Evolutionary conservation across 1,140 invertebrate genomes (phyloP).

Genomic region (Calliopsis andreniformis): DNA sequence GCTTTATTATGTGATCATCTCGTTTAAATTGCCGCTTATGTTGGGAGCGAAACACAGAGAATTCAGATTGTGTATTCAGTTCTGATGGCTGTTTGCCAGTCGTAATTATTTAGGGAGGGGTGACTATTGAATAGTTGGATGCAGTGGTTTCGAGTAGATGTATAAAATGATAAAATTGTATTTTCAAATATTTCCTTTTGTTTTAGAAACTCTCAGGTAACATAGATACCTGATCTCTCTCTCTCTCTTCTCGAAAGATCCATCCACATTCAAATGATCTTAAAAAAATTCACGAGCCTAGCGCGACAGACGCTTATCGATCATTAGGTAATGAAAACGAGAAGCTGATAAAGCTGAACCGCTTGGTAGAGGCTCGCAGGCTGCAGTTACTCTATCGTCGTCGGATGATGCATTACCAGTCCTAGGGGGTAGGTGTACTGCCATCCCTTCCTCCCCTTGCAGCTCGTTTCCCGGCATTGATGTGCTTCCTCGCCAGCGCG

Average conservation of each 20-base stretch:
- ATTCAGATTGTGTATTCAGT: background rate
- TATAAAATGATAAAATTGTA: too few species aligned
- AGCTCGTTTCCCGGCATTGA: conserved; percentile 49
- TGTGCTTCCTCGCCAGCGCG: conserved; percentile 54
- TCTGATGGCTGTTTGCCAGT: too few species aligned
- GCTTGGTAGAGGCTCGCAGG: background rate
- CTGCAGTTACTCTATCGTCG: conserved; percentile 49
- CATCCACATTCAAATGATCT: background rate
- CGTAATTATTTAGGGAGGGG: too few species aligned
- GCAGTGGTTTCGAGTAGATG: too few species aligned
- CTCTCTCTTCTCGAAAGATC: background rate
- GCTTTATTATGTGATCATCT: conserved; percentile 21
- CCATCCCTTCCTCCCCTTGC: conserved; percentile 15
- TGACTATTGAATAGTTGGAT: too few species aligned
- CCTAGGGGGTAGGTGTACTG: conserved; percentile 44
- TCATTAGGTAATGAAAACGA: conserved; percentile 45
- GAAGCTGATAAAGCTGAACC: background rate
- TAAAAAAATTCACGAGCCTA: background rate
- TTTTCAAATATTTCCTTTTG: too few species aligned
- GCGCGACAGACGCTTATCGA: background rate
- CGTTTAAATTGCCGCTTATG: conserved; percentile 18
- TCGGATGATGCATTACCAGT: conserved; percentile 55
- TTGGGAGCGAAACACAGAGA: background rate
- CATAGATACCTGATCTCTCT: background rate
- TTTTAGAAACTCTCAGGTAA: too few species aligned